Evolutionary conservation across 1,140 invertebrate species (phyloP).

Genomic region (Bacillus rossius): DNA sequence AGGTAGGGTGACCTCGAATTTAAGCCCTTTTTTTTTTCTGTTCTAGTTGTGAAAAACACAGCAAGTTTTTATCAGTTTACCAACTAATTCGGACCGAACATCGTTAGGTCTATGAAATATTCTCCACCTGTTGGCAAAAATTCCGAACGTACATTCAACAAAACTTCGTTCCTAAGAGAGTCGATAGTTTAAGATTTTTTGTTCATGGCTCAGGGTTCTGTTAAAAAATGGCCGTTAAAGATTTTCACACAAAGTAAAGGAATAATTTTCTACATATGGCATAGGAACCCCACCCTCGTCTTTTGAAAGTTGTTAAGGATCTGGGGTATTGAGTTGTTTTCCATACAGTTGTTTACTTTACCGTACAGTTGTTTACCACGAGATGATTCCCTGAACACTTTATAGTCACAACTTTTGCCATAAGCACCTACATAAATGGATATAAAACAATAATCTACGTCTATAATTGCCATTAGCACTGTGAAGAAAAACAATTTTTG

Average conservation of each 20-base stretch:
- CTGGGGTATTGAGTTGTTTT: background rate
- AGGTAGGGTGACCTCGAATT: slow-evolving; percentile 31
- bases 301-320: background rate
- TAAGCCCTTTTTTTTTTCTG: slow-evolving; percentile 30
- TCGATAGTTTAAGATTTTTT: slow-evolving; percentile 38
- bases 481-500: slow-evolving; percentile 32
- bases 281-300: background rate
- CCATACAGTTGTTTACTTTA: background rate
- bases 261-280: slow-evolving; percentile 32
- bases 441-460: slow-evolving; percentile 30
- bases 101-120: slow-evolving; percentile 36
- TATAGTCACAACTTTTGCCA: slow-evolving; percentile 27
- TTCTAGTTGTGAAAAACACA: slow-evolving; percentile 39
- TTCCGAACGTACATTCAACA: slow-evolving; percentile 36
- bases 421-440: slow-evolving; percentile 28
- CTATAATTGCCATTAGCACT: slow-evolving; percentile 31
- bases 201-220: slow-evolving; percentile 26
- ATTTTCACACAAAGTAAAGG: slow-evolving; percentile 38
- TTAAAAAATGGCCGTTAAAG: slow-evolving; percentile 42
- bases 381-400: slow-evolving; percentile 16
- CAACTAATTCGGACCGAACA: slow-evolving; percentile 28
- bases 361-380: background rate
- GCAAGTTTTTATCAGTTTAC: slow-evolving; percentile 32
- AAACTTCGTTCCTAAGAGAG: slow-evolving; percentile 33
- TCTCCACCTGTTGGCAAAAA: slow-evolving; percentile 36